A percentile compares a stretch with the other conserved stretches of the same genome.
phyloP scores from a whole-genome alignment of 1,140 invertebrate species.

The Neotoxoptera formosana region DNA sequence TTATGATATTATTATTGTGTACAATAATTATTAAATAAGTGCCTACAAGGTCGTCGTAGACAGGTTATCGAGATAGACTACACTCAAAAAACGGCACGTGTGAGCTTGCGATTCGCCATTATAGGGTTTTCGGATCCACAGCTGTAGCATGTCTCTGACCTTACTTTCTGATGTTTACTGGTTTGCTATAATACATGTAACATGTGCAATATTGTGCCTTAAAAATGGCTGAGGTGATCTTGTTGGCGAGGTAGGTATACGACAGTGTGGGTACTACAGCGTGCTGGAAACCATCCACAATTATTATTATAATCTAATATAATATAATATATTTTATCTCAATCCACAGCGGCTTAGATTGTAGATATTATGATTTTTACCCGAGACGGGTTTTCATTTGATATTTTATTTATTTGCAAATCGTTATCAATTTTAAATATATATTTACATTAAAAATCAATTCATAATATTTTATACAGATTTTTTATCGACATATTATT shows the following conservation, averaged over 20 bases:
- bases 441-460: background rate
- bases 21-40: too few species aligned
- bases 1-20: too few species aligned
- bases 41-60: background rate
- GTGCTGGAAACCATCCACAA: background rate
- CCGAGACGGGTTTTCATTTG: background rate
- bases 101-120: background rate
- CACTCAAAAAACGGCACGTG: background rate
- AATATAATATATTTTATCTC: background rate
- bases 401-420: background rate
- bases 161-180: background rate
- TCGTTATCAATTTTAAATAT: background rate
- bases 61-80: background rate
- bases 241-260: background rate
- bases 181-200: background rate
- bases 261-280: too few species aligned
- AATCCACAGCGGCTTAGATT: background rate
- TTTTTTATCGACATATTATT: too few species aligned
- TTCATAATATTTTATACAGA: background rate
- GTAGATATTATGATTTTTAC: background rate
- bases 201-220: background rate
- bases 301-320: background rate
- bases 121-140: background rate
- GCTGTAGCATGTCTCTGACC: background rate
- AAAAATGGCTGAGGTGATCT: background rate